Evolutionary conservation across 1,140 invertebrate genomes (phyloP), one percentile per base, ranked within the genome.

Genomic region (Cotesia chilonis): DNA sequence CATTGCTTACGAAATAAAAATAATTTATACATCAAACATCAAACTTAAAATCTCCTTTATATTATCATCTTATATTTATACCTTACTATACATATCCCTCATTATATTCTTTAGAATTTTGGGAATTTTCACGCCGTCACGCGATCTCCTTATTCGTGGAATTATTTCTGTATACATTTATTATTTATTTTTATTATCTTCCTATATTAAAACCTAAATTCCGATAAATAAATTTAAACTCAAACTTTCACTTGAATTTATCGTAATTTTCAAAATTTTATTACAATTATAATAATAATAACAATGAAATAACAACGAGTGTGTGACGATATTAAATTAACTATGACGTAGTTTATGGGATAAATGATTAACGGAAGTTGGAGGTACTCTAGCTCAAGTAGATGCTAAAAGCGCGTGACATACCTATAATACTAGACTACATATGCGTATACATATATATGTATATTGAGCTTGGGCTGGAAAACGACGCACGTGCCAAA

Each of bases 91-190:
- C 35, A 41, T 51, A 64, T 51, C 66, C 61, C 67, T 70, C 52
- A 79, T 80, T 79, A 79, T 80, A 75, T 69, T 71, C 77, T 72
- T 78, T 71, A 64, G 70, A 71, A 77, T 80, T 81, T 82, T 74
- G 77, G 76, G 66, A 78, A 80, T 72, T 81, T 76, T 59, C 67
- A 14, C 67, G 76, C 77, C 75, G 81, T 84, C 83, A 84, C 83
- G 82, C 83, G 80, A 84, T 81, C 73, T 80, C 76, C 72, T 81
- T 75, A 83, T 84, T 84, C 83, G 79, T 78, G 81, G 83, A 83
- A 84, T 82, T 83, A 78, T 79, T 81, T 79, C 55, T 28, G 17
- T 67, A 72, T 57, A 68, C 68, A 61, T 63, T 20, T 51, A n/a
- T 61, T n/a, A 38, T 61, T 47, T 73, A 66, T 38, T n/a, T 57